Evolutionary conservation across 2,797 vertebrate species (phyloP).

Genomic region (Myiotriccus ornatus): DNA sequence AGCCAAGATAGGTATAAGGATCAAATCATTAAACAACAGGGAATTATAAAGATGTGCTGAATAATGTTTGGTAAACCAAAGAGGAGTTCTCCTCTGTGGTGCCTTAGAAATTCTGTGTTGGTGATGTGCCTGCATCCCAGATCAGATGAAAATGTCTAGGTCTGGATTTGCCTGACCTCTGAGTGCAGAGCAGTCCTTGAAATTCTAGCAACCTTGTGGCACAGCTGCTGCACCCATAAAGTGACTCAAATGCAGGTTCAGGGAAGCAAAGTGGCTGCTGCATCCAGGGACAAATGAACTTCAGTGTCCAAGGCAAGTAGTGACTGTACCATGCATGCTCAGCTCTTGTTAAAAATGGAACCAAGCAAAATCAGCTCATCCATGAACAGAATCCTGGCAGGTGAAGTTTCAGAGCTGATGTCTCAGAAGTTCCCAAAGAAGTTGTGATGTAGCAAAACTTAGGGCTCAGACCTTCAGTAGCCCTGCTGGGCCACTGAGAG

Average conservation of each 20-base stretch:
- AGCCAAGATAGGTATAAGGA: background rate
- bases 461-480: background rate
- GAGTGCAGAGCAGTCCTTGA: background rate
- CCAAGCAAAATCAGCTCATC: background rate
- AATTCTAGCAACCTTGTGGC: background rate
- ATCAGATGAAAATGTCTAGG: rapidly evolving
- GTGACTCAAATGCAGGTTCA: background rate
- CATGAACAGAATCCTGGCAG: background rate
- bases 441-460: rapidly evolving
- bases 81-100: background rate
- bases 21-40: background rate
- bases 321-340: rapidly evolving
- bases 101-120: background rate
- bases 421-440: background rate
- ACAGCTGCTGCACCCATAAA: background rate
- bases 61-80: background rate
- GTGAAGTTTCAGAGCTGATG: background rate
- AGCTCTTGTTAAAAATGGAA: background rate
- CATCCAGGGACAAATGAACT: no score
- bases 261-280: background rate
- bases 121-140: background rate
- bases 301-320: background rate
- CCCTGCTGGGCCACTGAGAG: no score
- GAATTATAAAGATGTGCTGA: background rate
- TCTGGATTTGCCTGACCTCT: background rate